These are phyloP conservation scores for Mesocricetus auratus DNA, from an alignment of 2,113 vertebrate species.

Conservation along the genomic window DNA sequence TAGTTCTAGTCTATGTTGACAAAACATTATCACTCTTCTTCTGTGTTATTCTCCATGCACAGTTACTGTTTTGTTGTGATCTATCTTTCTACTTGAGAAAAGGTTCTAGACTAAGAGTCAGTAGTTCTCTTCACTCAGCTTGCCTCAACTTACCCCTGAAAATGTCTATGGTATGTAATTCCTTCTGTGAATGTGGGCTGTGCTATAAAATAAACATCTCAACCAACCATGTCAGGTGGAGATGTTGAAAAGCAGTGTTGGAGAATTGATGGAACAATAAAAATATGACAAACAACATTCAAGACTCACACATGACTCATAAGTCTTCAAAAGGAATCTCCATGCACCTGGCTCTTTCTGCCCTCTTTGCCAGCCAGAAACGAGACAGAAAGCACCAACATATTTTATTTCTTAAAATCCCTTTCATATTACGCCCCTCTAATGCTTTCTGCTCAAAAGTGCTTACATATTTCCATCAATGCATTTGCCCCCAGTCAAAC, in stretches of 20 bases:
- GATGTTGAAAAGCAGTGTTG: background rate
- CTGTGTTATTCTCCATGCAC: background rate
- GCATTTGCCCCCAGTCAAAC: background rate
- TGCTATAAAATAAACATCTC: background rate
- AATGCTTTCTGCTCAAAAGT: background rate
- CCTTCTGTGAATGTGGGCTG: background rate
- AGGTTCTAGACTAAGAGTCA: background rate
- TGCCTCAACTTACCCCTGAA: background rate
- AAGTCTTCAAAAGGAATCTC: background rate
- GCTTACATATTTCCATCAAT: background rate
- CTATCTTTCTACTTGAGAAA: background rate
- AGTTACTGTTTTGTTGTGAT: background rate
- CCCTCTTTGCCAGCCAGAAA: background rate
- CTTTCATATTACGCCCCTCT: background rate
- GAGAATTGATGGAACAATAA: background rate
- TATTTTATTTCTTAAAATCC: background rate
- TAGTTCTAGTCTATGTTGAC: background rate
- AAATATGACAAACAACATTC: background rate
- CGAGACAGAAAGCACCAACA: background rate
- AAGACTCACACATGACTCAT: background rate
- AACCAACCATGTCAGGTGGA: background rate
- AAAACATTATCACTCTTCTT: background rate
- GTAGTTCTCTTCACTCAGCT: background rate
- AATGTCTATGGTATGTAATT: background rate
- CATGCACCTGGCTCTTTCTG: background rate